A percentile compares a stretch with the other conserved stretches of the same genome.
Conservation (phyloP, 2,888 invertebrate species). For the Rosalia funebris region DNA sequence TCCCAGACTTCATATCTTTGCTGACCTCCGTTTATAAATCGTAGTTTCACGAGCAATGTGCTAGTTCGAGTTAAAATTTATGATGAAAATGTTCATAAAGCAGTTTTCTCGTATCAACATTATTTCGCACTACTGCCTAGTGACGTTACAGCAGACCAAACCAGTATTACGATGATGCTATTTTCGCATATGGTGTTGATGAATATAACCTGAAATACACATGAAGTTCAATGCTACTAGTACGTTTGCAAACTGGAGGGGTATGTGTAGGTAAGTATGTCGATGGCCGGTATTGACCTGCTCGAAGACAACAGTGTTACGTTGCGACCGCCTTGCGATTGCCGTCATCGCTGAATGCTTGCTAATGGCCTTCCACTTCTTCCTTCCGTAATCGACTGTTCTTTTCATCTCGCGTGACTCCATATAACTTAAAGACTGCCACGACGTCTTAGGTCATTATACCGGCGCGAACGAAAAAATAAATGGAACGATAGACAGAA, state of each 20-base stretch:
- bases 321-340: conserved; percentile 39
- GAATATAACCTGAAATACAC: conserved; percentile 31
- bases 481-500: too few relatives aligned
- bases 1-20: too few relatives aligned
- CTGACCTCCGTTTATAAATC: too few relatives aligned
- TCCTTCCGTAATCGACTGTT: conserved; percentile 22
- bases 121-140: not conserved
- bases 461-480: not conserved
- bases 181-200: conserved; percentile 30
- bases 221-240: conserved; percentile 51
- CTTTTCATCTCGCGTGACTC: conserved; percentile 3
- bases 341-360: conserved; percentile 28
- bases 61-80: too few relatives aligned
- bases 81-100: too few relatives aligned
- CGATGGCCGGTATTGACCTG: conserved; percentile 60
- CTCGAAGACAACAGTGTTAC: conserved; percentile 49
- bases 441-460: not conserved
- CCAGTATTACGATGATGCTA: conserved; percentile 19
- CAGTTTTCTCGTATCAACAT: not conserved
- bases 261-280: conserved; percentile 62
- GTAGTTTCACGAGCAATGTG: too few relatives aligned
- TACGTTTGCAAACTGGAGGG: conserved; percentile 48
- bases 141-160: not conserved
- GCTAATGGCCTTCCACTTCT: conserved; percentile 26
- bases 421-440: not conserved